Evolutionary conservation across 2,113 vertebrate species (phyloP).

Genomic region (Myodes glareolus): DNA sequence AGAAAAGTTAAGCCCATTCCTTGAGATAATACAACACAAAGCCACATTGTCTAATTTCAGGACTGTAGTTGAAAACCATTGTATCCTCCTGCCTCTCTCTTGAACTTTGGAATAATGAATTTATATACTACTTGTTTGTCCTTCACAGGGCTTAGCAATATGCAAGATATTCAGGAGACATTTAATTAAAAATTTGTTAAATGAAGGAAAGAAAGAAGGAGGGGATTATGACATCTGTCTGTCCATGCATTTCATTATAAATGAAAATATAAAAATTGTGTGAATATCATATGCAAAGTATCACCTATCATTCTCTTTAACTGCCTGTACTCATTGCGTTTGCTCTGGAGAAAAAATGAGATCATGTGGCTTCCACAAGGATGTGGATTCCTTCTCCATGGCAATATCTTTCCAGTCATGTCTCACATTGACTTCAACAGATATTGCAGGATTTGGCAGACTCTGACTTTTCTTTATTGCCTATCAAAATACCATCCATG

Average conservation of each 20-base stretch:
- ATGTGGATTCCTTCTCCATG: neutral
- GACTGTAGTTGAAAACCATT: neutral
- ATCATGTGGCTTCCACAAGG: neutral
- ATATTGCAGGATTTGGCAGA: constrained; percentile 31
- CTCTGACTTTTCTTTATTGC: constrained; percentile 23
- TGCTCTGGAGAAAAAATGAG: neutral
- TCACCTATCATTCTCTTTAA: constrained; percentile 9
- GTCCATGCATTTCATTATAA: constrained; percentile 30
- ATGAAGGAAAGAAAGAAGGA: constrained; percentile 39
- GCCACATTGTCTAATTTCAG: neutral
- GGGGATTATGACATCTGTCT: constrained; percentile 29
- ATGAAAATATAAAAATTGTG: constrained; percentile 52
- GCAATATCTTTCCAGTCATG: neutral
- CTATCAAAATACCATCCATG: constrained; percentile 45
- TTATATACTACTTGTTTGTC: neutral
- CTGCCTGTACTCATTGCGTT: neutral
- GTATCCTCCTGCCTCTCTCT: neutral
- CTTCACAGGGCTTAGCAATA: neutral
- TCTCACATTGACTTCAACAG: neutral
- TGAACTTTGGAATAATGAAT: neutral
- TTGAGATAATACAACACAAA: neutral
- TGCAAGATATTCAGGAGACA: neutral
- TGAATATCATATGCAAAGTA: constrained; percentile 20
- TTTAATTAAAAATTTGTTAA: constrained; percentile 65
- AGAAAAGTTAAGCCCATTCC: neutral